Percentiles rank a stretch among this genome's conserved stretches.
phyloP scores from a whole-genome alignment of 2,113 vertebrate genomes.

The Megalops atlanticus region DNA sequence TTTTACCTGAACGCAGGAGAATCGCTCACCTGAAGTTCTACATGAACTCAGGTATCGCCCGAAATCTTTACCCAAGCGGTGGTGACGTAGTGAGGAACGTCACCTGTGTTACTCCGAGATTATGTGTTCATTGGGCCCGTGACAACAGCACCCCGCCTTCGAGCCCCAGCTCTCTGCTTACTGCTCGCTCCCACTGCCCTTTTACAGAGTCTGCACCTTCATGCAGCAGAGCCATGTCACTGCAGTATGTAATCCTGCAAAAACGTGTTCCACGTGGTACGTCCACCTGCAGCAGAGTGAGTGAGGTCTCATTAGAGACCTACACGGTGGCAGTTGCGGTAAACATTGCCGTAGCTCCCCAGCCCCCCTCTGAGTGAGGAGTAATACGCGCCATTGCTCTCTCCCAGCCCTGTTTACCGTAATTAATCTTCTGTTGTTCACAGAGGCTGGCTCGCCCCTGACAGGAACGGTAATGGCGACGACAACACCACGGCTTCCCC shows the following conservation, averaged over 20 bases:
- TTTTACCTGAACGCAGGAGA: neutral
- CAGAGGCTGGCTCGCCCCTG: neutral
- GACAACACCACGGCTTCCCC: neutral
- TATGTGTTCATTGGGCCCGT: too few species aligned
- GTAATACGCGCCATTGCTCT: conserved; percentile 3
- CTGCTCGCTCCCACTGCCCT: neutral
- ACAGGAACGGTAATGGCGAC: neutral
- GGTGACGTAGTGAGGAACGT: neutral
- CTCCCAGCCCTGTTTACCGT: conserved; percentile 6
- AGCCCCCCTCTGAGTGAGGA: neutral
- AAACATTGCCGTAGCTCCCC: neutral
- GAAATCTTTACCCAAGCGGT: neutral
- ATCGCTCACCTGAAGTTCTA: neutral
- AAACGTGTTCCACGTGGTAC: neutral
- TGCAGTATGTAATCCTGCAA: neutral
- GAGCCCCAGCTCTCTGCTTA: too few species aligned
- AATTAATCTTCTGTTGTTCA: conserved; percentile 28
- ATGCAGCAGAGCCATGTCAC: neutral
- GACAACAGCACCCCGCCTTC: too few species aligned
- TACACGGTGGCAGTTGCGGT: neutral
- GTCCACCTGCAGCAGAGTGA: neutral
- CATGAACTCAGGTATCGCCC: neutral
- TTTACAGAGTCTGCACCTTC: neutral
- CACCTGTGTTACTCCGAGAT: too few species aligned
- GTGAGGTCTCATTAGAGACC: too few species aligned